Evolutionary conservation across 2,113 vertebrate genomes (phyloP).

Genomic region (Furnarius figulus): DNA sequence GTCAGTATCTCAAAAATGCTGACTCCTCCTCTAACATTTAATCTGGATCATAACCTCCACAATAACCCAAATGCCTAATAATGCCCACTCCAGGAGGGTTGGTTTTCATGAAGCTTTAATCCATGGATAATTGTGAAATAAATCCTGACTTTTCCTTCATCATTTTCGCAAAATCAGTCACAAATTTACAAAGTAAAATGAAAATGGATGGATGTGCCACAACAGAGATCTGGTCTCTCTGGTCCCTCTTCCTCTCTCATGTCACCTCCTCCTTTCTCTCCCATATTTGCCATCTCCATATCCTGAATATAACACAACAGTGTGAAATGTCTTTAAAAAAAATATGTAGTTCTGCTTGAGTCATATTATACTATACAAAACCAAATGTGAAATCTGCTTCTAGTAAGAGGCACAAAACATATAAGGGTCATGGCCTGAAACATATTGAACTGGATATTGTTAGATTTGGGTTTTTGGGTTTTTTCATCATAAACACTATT

Average conservation of each 20-base stretch:
- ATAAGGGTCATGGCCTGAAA: constrained; percentile 37
- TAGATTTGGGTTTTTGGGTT: not conserved
- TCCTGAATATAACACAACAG: not conserved
- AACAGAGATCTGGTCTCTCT: not conserved
- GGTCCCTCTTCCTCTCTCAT: not conserved
- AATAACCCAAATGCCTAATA: not conserved
- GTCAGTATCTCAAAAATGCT: fast-evolving
- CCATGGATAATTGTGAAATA: not conserved
- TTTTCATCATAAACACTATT: constrained; percentile 41
- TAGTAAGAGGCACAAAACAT: not conserved
- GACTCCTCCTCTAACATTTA: not conserved
- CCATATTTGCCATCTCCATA: fast-evolving
- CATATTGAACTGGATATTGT: constrained; percentile 30
- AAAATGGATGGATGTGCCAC: not conserved
- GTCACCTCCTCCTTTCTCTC: not conserved
- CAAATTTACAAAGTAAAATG: not conserved
- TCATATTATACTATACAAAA: not conserved
- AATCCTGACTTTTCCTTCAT: not conserved
- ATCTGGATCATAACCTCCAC: not conserved
- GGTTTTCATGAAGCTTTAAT: not conserved
- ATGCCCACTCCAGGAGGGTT: not conserved
- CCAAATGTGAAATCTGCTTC: constrained; percentile 14
- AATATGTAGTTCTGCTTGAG: not conserved
- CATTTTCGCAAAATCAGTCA: not conserved
- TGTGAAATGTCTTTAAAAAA: not conserved